These are phyloP conservation scores for Clivina fossor DNA, from an alignment of 2,888 invertebrate species.

Conservation along the genomic window DNA sequence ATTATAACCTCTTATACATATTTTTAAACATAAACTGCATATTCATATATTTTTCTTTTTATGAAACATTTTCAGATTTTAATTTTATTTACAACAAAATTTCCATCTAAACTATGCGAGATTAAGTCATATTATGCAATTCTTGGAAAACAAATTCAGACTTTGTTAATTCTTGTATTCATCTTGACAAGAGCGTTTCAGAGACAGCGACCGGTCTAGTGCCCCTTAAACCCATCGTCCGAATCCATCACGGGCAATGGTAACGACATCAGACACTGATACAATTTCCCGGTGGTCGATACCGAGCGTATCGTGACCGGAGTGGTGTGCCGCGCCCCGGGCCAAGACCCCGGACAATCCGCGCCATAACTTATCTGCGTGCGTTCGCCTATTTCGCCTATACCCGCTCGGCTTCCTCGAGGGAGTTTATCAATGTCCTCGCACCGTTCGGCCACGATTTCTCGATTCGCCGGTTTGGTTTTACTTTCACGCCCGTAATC, in stretches of 20 bases:
- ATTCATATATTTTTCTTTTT: no score
- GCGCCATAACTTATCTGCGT: constrained; percentile 25
- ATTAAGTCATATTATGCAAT: no score
- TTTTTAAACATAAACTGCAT: no score
- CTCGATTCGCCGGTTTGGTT: constrained; percentile 17
- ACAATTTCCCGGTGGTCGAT: constrained; percentile 28
- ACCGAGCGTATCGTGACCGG: background rate
- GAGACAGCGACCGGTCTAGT: no score
- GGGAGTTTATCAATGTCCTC: constrained; percentile 32
- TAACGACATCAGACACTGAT: constrained; percentile 19
- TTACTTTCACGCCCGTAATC: constrained; percentile 17
- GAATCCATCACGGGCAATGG: constrained; percentile 17
- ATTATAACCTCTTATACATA: no score
- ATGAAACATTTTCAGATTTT: no score
- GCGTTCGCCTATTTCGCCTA: background rate
- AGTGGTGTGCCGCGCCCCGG: constrained; percentile 1
- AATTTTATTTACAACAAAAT: no score
- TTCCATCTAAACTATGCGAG: no score
- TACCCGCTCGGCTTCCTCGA: constrained; percentile 1
- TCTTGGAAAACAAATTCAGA: no score
- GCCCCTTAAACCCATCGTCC: background rate
- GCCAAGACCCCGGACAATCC: constrained; percentile 17
- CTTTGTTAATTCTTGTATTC: no score
- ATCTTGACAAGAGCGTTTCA: no score
- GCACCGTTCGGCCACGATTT: constrained; percentile 17